Base-by-base conservation (phyloP, 2,113 vertebrate genomes). In the Mobula hypostoma region DNA sequence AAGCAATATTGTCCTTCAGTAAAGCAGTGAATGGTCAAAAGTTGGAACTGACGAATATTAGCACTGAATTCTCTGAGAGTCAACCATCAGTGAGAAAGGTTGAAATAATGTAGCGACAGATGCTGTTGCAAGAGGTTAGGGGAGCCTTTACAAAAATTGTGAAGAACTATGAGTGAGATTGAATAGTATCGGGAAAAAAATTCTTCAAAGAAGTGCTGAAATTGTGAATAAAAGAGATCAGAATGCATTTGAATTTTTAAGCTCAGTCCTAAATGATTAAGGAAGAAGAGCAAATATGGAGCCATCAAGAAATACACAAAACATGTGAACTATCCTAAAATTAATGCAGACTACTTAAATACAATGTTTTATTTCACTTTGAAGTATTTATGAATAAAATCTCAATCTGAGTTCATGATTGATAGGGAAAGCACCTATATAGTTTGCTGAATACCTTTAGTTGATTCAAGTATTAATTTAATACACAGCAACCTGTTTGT, bases 401-500 rank as follows among this genome's bases (percentile, higher is more conserved):
- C 36, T 93, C 40, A 74, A 93, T 12, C 48, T 32, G 68, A 27
- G 90, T 74, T 72, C 36, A 72, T 92, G 7, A 48, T 19, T 92
- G 36, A 40, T 72, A 92, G 15, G 91, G 72, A 92, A 40, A 48
- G 48, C 48, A 32, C 36, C 24, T 21, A 1, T 15, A 24, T 27
- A 74, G 72, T 93, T 93, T 93, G 70, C 40, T 76, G 68, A 93
- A 74, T 40, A 76, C 17, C 72, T 29, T 40, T 48, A 74, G 70
- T 93, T 93, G 21, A 19, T 58, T 21, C 56, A 24, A 74, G 74
- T 93, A 56, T 93, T 40, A 56, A 93, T 93, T 76, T 56, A 93
- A 29, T 56, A 93, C 29, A 9, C 36, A 74, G 91, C 70, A 56
- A 7, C 61, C 91, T 48, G 29, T 74, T 93, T 6, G 5, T 36